phyloP scores from a whole-genome alignment of 2,797 vertebrate genomes.

The Gymnothorax reevesii region DNA sequence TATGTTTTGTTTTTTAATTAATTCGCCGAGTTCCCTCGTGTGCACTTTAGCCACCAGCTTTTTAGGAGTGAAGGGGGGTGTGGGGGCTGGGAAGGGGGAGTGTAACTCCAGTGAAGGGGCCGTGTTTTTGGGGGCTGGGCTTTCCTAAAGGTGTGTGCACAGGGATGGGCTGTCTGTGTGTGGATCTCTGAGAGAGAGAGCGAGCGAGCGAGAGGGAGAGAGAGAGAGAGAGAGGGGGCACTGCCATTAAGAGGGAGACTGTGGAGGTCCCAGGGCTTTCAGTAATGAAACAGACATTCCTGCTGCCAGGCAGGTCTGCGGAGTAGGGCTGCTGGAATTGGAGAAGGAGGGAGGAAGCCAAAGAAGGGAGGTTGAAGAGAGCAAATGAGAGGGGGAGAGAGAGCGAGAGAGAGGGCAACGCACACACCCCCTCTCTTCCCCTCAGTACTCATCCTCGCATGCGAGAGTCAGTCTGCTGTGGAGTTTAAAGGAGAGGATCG shows the following conservation, averaged over 20 bases:
- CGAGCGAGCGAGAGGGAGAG: not conserved
- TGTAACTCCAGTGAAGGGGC: not conserved
- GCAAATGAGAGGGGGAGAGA: conserved; percentile 53
- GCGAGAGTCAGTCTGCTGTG: conserved; percentile 54
- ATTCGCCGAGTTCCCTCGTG: not conserved
- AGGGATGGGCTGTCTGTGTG: not conserved
- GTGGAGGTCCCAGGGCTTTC: conserved; percentile 47
- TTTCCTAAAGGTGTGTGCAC: conserved; percentile 30
- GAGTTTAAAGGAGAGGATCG: conserved; percentile 41
- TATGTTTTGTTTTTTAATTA: conserved; percentile 12
- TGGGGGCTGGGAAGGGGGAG: not conserved
- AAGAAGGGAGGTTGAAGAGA: conserved; percentile 49
- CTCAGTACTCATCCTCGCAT: conserved; percentile 61
- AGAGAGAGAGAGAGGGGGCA: conserved; percentile 34
- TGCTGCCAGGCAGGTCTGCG: conserved; percentile 58
- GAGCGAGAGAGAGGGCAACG: conserved; percentile 54
- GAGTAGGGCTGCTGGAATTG: conserved; percentile 54
- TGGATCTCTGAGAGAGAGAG: not conserved
- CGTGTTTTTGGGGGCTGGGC: not conserved
- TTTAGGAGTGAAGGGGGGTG: not conserved
- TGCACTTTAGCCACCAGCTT: not conserved
- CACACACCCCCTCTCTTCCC: conserved; percentile 47
- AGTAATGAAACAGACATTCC: conserved; percentile 54
- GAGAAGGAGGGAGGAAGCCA: conserved; percentile 44
- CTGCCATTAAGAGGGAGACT: conserved; percentile 56